Conservation (phyloP, 1,140 invertebrate species). For the Apis cerana region DNA sequence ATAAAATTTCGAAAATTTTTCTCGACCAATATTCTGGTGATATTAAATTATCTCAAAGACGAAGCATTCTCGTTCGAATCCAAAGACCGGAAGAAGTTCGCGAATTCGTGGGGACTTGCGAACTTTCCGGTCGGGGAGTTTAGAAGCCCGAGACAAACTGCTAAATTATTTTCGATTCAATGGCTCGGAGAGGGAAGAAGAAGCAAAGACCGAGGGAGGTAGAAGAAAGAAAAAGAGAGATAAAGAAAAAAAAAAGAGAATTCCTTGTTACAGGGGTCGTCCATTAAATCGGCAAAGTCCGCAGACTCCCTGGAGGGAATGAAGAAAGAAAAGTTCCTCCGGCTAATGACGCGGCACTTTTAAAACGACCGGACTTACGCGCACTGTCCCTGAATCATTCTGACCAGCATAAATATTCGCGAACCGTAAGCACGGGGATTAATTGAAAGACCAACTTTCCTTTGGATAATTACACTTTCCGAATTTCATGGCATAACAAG, state of each 20-base stretch:
- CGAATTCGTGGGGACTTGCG: slow-evolving; percentile 13
- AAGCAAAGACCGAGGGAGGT: background rate
- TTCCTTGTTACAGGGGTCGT: slow-evolving; percentile 49
- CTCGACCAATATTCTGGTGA: background rate
- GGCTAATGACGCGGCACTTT: slow-evolving; percentile 64
- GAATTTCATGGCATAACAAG: background rate
- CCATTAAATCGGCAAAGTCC: slow-evolving; percentile 64
- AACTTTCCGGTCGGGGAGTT: slow-evolving; percentile 10
- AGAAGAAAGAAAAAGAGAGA: background rate
- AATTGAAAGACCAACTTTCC: background rate
- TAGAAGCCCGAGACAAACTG: slow-evolving; percentile 20
- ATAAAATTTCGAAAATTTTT: background rate
- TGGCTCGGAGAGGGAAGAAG: background rate
- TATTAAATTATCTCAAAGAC: slow-evolving; percentile 10
- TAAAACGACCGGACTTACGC: slow-evolving; percentile 53
- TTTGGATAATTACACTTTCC: background rate
- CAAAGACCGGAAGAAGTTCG: background rate
- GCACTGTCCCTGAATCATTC: slow-evolving; percentile 33
- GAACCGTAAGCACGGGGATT: background rate
- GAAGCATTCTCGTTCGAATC: background rate
- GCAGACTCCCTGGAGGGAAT: slow-evolving; percentile 33
- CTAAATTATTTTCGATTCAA: slow-evolving; percentile 41
- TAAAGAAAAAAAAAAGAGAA: background rate
- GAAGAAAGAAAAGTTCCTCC: slow-evolving; percentile 51
- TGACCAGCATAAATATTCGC: slow-evolving; percentile 44